Conservation (phyloP, 2,113 vertebrate genomes). For the Boulengeromyrus knoepffleri region DNA sequence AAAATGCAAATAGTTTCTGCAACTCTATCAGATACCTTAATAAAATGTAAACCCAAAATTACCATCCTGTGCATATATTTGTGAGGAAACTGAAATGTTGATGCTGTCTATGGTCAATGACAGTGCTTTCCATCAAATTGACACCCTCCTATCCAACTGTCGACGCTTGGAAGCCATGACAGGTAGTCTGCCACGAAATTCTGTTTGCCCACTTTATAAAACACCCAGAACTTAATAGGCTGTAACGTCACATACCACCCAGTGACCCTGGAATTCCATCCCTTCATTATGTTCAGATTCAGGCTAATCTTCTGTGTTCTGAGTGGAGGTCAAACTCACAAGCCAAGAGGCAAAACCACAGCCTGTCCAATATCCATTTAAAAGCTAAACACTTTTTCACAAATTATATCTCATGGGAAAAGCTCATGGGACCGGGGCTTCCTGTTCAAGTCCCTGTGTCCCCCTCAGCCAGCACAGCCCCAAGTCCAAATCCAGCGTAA, state of each 20-base stretch:
- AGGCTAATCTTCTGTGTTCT: background rate
- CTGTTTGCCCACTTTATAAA: background rate
- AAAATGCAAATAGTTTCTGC: background rate
- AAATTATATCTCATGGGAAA: background rate
- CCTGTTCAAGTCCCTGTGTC: background rate
- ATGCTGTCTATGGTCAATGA: background rate
- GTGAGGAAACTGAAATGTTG: background rate
- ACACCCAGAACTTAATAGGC: background rate
- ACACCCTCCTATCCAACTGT: background rate
- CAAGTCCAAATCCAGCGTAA: background rate
- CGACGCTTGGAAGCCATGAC: background rate
- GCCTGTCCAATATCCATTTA: background rate
- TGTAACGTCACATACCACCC: background rate
- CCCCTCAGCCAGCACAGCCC: background rate
- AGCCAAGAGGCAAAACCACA: background rate
- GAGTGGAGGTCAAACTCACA: background rate
- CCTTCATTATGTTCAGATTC: background rate
- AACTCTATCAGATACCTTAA: background rate
- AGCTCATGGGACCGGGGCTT: background rate
- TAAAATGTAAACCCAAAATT: background rate
- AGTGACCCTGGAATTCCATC: background rate
- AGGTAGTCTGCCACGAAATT: background rate
- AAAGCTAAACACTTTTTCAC: background rate
- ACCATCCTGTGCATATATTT: background rate
- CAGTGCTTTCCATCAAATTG: background rate